These are phyloP conservation scores for Epistrophella euchroma DNA, from an alignment of 2,888 invertebrate species.

Conservation along the genomic window DNA sequence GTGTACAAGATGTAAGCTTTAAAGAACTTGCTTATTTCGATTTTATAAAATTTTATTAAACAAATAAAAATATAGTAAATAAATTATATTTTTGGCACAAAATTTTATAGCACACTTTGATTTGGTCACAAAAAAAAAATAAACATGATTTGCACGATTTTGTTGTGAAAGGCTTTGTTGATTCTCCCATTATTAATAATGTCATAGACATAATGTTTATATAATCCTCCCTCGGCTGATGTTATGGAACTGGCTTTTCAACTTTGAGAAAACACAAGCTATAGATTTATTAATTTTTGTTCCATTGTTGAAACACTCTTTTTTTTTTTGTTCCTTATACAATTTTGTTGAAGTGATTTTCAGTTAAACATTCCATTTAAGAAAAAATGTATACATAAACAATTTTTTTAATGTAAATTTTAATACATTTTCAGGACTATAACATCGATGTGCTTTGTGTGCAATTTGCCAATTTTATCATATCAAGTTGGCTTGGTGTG, in stretches of 20 bases:
- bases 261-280: background rate
- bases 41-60: background rate
- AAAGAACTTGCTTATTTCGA: background rate
- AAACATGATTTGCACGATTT: conserved; percentile 2
- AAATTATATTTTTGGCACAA: background rate
- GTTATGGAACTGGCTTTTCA: background rate
- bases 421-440: conserved; percentile 89
- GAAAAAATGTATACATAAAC: too few relatives aligned
- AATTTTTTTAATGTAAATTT: background rate
- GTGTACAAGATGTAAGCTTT: background rate
- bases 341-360: background rate
- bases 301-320: background rate
- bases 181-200: conserved; percentile 1
- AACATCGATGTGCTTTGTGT: conserved; percentile 97
- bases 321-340: background rate
- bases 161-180: conserved; percentile 10
- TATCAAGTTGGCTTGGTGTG: conserved; percentile 97
- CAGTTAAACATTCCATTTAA: background rate
- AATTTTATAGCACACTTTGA: background rate
- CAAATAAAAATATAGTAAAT: background rate
- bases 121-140: background rate
- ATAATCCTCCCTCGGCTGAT: background rate
- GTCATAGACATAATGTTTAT: conserved; percentile 10
- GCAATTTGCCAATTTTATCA: conserved; percentile 96
- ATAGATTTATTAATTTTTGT: conserved; percentile 2